Base-by-base conservation (phyloP, 2,888 invertebrate species). In the Sinhomidia bicolor region DNA sequence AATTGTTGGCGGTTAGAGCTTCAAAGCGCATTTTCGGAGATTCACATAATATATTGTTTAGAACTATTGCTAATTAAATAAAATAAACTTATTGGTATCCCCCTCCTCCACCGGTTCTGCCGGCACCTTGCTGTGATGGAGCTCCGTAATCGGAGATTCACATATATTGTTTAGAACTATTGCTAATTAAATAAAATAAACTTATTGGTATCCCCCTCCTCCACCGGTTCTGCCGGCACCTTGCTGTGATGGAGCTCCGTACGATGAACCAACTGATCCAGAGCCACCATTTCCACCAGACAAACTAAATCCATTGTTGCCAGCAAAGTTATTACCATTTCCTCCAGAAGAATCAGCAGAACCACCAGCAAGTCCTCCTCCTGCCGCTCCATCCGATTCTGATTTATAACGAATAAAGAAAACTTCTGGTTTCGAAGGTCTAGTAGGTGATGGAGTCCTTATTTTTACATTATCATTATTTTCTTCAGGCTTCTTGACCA, bases 371-470 rank as follows among this genome's bases (percentile, higher is more conserved):
- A 14, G 1, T 0, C 47, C 74, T 23, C 29, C 78, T n/a, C n/a
- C n/a, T n/a, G n/a, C n/a, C n/a, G n/a, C n/a, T n/a, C n/a, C n/a
- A n/a, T n/a, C n/a, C n/a, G 62, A 44, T 1, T 62, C 81, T 4
- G 74, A 44, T 14, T 71, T 71, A 23, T 90, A 90, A 17, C 90
- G 87, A 17, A 90, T 90, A 54, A 90, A 90, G 86, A 71, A 90
- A 0, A 90, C 88, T 47, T 90, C 88, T 20, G 90, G 90, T 54
- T 89, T 90, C 17, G 78, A 20, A 20, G 90, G 86, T 26, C 32
- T 54, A 0, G 88, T 85, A 5, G 90, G 88, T 0, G 62, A 14
- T 6, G 90, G 90, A n/a, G 51, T 26, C 12, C 81, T 65, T 26
- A 90, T 89, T 41, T 81, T 90, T n/a, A 90, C 88, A 51, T 74